These are phyloP conservation scores for Schizopygopsis pylzovi DNA, from an alignment of 2,797 vertebrate genomes.

Conservation along the genomic window DNA sequence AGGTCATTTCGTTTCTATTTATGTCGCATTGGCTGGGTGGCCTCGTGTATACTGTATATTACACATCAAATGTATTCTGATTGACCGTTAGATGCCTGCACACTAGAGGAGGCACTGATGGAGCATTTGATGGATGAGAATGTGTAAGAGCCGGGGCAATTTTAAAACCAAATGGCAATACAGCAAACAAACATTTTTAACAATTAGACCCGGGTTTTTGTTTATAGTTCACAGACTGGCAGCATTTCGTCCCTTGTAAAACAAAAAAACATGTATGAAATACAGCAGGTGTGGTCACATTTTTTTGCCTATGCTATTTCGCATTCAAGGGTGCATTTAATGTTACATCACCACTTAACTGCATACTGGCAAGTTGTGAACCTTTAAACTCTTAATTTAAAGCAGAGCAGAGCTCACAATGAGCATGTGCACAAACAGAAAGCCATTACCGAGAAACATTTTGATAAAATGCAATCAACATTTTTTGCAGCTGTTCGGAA, in stretches of 20 bases:
- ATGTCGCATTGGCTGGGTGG: no score
- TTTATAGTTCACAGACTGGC: neutral
- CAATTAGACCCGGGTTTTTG: neutral
- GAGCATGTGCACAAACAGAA: neutral
- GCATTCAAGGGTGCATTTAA: neutral
- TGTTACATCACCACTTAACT: neutral
- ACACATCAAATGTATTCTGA: conserved; percentile 14
- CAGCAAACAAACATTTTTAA: neutral
- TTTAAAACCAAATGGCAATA: neutral
- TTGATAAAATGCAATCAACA: conserved; percentile 35
- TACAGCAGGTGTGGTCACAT: neutral
- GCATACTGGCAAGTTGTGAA: neutral
- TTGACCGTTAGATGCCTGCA: neutral
- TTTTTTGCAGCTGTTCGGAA: conserved; percentile 34
- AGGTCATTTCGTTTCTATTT: neutral
- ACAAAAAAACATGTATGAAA: neutral
- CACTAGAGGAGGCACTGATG: neutral
- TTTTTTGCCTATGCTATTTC: neutral
- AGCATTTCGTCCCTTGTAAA: neutral
- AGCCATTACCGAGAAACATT: conserved; percentile 21
- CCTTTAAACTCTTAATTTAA: conserved; percentile 4
- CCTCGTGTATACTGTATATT: neutral
- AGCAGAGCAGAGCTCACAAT: neutral
- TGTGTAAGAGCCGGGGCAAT: neutral
- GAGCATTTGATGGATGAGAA: neutral